Base-by-base conservation (phyloP, 2,797 vertebrate genomes). In the Hybognathus amarus region DNA sequence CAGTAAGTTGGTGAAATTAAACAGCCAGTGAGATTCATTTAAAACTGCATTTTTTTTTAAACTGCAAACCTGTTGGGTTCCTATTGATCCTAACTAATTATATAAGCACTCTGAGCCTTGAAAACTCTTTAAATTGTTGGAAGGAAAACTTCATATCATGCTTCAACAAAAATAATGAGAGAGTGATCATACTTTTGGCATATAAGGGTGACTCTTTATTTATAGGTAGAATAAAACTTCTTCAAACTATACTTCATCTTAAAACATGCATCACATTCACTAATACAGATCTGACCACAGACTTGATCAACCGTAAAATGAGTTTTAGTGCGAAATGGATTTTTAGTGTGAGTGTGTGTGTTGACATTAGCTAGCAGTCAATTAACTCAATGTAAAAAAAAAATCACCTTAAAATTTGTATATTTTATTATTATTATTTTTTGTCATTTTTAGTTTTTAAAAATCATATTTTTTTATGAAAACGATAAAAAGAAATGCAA, bases 21-120 rank as follows among this genome's bases (percentile, higher is more conserved):
- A 82, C 77, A 79, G 77, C 10, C 66, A 69, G 78, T 24, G 10
- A 74, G 50, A 67, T 83, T 42, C 1, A 52, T 66, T 52, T 76
- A 11, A 83, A 77, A 30, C 20, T 33, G 61, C 18, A 33, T 12
- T 76, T 56, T 47, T 47, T 47, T 64, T 45, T n/a, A n/a, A n/a
- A n/a, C n/a, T n/a, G n/a, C n/a, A 68, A 83, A 68, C 22, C 24
- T 77, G 18, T 20, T 76, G 33, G 13, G 30, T 27, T 68, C 15
- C 9, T 9, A 68, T 52, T 67, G 5, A 79, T 38, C 52, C 33
- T 33, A 50, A 45, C 18, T 42, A 83, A 76, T 5, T 66, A 56
- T 52, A 24, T 64, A 22, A 33, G 63, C 63, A n/a, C 24, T 15
- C 11, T 0, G 24, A 33, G 40, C 10, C 69, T 68, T 82, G 20